phyloP scores from a whole-genome alignment of 2,888 invertebrate genomes.

The Camponotus fellah region DNA sequence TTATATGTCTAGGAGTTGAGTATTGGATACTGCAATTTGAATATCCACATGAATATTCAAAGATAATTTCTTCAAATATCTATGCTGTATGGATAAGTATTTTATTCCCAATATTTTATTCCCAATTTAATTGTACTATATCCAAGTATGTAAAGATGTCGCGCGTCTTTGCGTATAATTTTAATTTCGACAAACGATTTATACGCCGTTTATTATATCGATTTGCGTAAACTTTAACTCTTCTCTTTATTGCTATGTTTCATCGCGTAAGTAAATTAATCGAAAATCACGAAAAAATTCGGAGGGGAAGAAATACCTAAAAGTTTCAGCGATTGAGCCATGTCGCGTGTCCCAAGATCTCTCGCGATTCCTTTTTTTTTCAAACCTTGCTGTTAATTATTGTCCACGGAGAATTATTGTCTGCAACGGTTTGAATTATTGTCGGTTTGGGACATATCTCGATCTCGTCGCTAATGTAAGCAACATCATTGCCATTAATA shows the following conservation, averaged over 20 bases:
- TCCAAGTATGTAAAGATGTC: conserved; percentile 50
- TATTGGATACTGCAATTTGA: not conserved
- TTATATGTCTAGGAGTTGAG: not conserved
- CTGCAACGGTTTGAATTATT: conserved; percentile 48
- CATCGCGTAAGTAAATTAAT: conserved; percentile 34
- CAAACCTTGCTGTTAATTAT: conserved; percentile 48
- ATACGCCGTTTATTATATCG: conserved; percentile 26
- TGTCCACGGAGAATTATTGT: conserved; percentile 58
- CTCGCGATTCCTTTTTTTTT: not conserved
- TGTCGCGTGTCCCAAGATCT: conserved; percentile 25
- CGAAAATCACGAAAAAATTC: conserved; percentile 27
- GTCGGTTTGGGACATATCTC: conserved; percentile 30
- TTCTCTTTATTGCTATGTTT: conserved; percentile 73
- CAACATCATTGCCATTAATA: not conserved
- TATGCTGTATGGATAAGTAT: conserved; percentile 47
- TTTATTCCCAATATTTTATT: conserved; percentile 45
- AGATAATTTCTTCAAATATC: conserved; percentile 19
- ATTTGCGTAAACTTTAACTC: conserved; percentile 41
- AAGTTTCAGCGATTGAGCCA: conserved; percentile 81
- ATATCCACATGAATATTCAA: not conserved
- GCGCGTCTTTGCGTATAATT: conserved; percentile 21
- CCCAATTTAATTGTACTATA: conserved; percentile 65
- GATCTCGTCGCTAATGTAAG: conserved; percentile 27
- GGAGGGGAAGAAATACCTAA: conserved; percentile 75
- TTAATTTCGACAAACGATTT: conserved; percentile 40